Conservation (phyloP, 2,113 vertebrate genomes). For the Neogobius melanostomus region DNA sequence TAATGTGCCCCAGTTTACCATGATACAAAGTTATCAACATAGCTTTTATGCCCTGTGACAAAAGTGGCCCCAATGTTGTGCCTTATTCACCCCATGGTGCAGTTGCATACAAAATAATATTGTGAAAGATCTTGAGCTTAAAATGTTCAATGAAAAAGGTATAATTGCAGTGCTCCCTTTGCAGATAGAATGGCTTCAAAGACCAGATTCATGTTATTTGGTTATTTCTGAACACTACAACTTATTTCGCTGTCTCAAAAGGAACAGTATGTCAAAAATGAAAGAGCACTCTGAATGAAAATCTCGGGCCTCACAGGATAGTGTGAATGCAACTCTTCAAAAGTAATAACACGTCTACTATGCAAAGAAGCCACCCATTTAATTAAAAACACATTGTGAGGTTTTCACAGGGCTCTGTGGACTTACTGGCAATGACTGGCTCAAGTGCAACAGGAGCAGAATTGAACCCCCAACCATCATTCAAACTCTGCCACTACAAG, state of each 20-base stretch:
- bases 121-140: background rate
- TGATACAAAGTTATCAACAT: too few relatives aligned
- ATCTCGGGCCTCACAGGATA: background rate
- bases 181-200: background rate
- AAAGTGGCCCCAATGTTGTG: too few relatives aligned
- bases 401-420: background rate
- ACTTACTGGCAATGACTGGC: background rate
- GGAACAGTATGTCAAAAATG: background rate
- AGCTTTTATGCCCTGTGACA: too few relatives aligned
- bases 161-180: background rate
- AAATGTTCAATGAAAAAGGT: slow-evolving; percentile 2
- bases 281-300: background rate
- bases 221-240: background rate
- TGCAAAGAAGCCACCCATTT: background rate
- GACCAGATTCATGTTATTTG: background rate
- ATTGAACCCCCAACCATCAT: background rate
- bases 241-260: background rate
- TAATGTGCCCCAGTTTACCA: too few relatives aligned
- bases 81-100: too few relatives aligned
- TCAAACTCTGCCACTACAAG: background rate
- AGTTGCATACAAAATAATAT: background rate
- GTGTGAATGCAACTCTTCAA: background rate
- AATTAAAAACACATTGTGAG: slow-evolving; percentile 4
- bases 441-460: background rate
- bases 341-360: slow-evolving; percentile 2